These are phyloP conservation scores for Drosophila subsilvestris DNA, from an alignment of 2,888 invertebrate species.

Conservation along the genomic window DNA sequence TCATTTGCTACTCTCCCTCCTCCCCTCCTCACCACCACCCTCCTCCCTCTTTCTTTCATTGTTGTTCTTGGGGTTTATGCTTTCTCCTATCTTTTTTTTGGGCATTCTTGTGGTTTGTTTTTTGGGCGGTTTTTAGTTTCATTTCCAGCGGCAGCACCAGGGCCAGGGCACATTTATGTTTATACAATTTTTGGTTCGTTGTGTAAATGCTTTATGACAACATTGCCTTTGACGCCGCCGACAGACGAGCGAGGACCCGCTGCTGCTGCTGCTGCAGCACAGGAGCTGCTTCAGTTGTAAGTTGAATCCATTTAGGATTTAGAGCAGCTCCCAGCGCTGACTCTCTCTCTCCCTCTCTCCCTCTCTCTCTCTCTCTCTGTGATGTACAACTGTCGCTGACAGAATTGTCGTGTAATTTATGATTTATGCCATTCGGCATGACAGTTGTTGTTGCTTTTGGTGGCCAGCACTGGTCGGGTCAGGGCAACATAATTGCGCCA, in stretches of 20 bases:
- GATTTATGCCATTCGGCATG: slow-evolving; percentile 60
- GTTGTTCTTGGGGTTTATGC: neutral
- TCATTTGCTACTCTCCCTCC: slow-evolving; percentile 10
- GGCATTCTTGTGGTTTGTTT: slow-evolving; percentile 34
- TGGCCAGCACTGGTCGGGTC: slow-evolving; percentile 12
- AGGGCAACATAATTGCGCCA: slow-evolving; percentile 25
- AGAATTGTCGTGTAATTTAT: slow-evolving; percentile 64
- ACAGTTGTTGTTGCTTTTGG: slow-evolving; percentile 45
- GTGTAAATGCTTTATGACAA: slow-evolving; percentile 51
- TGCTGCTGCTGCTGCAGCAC: slow-evolving; percentile 9
- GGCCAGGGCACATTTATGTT: slow-evolving; percentile 41
- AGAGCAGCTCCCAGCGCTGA: no score
- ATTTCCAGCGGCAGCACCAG: neutral
- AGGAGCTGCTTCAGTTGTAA: neutral
- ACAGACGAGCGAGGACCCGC: no score
- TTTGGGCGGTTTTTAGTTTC: slow-evolving; percentile 53
- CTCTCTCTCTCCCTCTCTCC: no score
- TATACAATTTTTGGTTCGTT: slow-evolving; percentile 37
- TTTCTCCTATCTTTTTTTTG: neutral
- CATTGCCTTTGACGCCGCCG: slow-evolving; percentile 38
- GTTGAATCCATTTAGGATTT: neutral
- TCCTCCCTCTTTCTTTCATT: neutral
- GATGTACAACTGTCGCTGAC: slow-evolving; percentile 54
- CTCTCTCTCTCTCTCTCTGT: neutral
- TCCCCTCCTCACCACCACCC: no score